Evolutionary conservation across 2,888 invertebrate species (phyloP).

Genomic region (Nasonia oneida): DNA sequence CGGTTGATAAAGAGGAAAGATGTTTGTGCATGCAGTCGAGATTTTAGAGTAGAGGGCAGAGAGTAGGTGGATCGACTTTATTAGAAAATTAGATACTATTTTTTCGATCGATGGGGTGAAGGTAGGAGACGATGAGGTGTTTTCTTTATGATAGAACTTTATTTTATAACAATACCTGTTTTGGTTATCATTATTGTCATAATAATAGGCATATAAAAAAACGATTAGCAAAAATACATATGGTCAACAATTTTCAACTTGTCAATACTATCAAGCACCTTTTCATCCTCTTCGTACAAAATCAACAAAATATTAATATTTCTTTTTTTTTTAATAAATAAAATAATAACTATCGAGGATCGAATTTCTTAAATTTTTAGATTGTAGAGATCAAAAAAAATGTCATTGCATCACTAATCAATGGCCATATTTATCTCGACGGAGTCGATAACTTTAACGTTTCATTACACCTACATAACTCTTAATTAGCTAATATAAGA

Average conservation of each 20-base stretch:
- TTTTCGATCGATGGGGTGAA: background rate
- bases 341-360: background rate
- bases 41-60: background rate
- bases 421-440: background rate
- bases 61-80: background rate
- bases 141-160: background rate
- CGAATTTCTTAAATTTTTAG: background rate
- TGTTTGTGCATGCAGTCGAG: slow-evolving; percentile 3
- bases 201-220: background rate
- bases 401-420: background rate
- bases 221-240: background rate
- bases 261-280: background rate
- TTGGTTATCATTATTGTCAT: background rate
- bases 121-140: background rate
- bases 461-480: slow-evolving; percentile 5
- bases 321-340: background rate
- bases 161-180: background rate
- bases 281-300: too few relatives aligned
- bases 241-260: background rate
- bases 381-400: background rate
- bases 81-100: background rate
- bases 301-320: background rate
- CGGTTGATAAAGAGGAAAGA: background rate
- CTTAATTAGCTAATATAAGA: background rate
- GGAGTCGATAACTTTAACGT: background rate